Evolutionary conservation across 2,797 vertebrate genomes (phyloP).

Genomic region (Vireo griseus): DNA sequence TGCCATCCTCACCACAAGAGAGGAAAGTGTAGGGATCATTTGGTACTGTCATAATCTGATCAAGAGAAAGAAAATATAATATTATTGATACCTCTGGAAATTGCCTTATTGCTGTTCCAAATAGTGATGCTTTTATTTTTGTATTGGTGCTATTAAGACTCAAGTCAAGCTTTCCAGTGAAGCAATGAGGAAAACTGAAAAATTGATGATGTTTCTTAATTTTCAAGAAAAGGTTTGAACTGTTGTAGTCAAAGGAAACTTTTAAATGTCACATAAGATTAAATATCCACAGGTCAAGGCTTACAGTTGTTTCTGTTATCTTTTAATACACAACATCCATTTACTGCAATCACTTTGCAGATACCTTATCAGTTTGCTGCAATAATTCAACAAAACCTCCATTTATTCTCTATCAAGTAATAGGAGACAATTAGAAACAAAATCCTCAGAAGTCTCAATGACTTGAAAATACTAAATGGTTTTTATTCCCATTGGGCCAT

Average conservation of each 20-base stretch:
- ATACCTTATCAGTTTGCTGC: neutral
- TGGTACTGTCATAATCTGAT: constrained; percentile 95
- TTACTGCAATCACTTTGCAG: neutral
- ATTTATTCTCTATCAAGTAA: neutral
- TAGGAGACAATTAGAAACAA: neutral
- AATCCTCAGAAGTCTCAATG: neutral
- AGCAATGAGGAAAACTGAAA: neutral
- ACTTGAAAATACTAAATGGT: neutral
- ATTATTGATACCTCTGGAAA: neutral
- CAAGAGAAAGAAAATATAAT: neutral
- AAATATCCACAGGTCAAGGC: neutral
- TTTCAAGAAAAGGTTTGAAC: neutral
- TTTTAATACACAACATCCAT: neutral
- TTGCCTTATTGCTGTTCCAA: too few species aligned
- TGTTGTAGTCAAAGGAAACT: neutral
- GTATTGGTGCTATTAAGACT: neutral
- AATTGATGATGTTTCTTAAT: neutral
- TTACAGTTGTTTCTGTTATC: neutral
- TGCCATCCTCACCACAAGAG: constrained; percentile 97
- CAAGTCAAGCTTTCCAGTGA: neutral
- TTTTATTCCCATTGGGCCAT: neutral
- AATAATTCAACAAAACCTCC: neutral
- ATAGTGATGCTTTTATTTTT: too few species aligned
- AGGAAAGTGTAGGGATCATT: constrained; percentile 97
- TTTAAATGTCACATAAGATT: neutral